Evolutionary conservation across 2,888 invertebrate species (phyloP).

Genomic region (Drosophila imparisetae): DNA sequence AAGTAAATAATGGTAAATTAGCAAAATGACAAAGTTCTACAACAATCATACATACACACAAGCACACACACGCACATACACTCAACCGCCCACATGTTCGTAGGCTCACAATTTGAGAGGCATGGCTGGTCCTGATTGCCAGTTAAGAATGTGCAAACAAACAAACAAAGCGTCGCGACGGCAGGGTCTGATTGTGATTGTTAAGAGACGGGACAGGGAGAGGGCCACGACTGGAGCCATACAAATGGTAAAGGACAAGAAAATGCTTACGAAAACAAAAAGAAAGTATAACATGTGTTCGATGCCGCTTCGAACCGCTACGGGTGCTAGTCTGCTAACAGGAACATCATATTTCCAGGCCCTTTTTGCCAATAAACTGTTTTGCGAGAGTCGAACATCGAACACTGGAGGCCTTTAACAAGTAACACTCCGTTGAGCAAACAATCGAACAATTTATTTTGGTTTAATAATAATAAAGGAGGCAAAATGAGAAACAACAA

Average conservation of each 20-base stretch:
- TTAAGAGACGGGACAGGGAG: constrained; percentile 18
- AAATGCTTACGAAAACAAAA: constrained; percentile 68
- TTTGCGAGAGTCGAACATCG: constrained; percentile 4
- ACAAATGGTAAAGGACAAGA: constrained; percentile 27
- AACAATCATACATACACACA: constrained; percentile 45
- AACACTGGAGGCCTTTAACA: constrained; percentile 51
- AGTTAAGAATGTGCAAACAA: constrained; percentile 75
- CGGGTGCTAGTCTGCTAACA: constrained; percentile 2
- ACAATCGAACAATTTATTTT: constrained; percentile 68
- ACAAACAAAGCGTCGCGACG: constrained; percentile 61
- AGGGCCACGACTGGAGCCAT: background rate
- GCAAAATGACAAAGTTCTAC: constrained; percentile 69
- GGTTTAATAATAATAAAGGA: constrained; percentile 65
- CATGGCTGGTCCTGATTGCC: constrained; percentile 59
- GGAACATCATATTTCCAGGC: constrained; percentile 60
- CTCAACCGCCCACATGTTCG: constrained; percentile 10
- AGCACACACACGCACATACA: constrained; percentile 3
- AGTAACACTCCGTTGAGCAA: constrained; percentile 68
- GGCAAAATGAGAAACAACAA: constrained; percentile 16
- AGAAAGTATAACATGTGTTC: constrained; percentile 57
- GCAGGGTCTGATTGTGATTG: constrained; percentile 60
- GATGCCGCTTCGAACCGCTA: constrained; percentile 39
- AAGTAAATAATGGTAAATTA: constrained; percentile 73
- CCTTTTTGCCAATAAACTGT: constrained; percentile 50
- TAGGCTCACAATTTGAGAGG: constrained; percentile 31